Evolutionary conservation across 2,888 invertebrate genomes (phyloP).

Genomic region (Aspidapion aeneum): DNA sequence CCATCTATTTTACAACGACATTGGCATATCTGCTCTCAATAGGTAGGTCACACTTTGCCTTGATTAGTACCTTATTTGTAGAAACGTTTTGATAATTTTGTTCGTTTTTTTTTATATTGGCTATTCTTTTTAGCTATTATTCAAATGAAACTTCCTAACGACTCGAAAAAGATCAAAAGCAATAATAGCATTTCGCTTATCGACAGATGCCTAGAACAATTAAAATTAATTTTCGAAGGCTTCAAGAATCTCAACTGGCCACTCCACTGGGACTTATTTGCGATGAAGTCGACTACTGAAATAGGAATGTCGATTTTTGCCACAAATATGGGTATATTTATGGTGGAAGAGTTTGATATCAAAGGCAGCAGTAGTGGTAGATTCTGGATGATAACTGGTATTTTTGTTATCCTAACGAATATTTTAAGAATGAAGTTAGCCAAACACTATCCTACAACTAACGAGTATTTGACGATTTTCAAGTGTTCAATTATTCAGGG

Average conservation of each 20-base stretch:
- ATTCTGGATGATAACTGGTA: slow-evolving; percentile 17
- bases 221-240: slow-evolving; percentile 12
- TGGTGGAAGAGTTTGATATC: slow-evolving; percentile 18
- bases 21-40: neutral
- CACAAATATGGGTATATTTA: slow-evolving; percentile 20
- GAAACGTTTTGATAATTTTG: too few species aligned
- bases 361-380: slow-evolving; percentile 21
- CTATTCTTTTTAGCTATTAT: slow-evolving; percentile 19
- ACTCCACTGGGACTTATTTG: slow-evolving; percentile 22
- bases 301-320: slow-evolving; percentile 11
- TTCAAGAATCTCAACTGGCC: slow-evolving; percentile 20
- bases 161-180: slow-evolving; percentile 13
- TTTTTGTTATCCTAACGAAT: slow-evolving; percentile 18
- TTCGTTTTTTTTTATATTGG: too few species aligned
- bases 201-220: slow-evolving; percentile 8
- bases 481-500: slow-evolving; percentile 14
- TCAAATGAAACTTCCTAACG: slow-evolving; percentile 11
- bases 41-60: neutral
- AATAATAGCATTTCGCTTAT: slow-evolving; percentile 8
- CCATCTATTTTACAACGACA: neutral
- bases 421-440: slow-evolving; percentile 22
- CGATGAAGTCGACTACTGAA: slow-evolving; percentile 23
- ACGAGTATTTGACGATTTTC: slow-evolving; percentile 17
- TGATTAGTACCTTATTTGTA: too few species aligned
- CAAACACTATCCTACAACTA: slow-evolving; percentile 12